Evolutionary conservation across 2,797 vertebrate genomes (phyloP).

Genomic region (Manis javanica): DNA sequence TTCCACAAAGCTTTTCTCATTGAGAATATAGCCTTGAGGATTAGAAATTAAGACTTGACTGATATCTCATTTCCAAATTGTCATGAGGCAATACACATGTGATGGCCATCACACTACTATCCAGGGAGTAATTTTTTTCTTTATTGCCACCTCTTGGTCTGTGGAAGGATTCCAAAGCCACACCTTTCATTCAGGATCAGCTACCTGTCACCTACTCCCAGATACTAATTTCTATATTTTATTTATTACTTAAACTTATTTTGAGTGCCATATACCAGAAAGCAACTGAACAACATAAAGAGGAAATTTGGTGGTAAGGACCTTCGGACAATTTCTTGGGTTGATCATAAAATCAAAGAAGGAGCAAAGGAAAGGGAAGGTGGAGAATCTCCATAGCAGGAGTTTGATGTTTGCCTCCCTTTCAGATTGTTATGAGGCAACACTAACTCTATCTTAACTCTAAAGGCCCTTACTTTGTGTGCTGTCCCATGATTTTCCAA

Average conservation of each 20-base stretch:
- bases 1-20: background rate
- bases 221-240: background rate
- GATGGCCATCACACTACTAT: background rate
- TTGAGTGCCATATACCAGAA: background rate
- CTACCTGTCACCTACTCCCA: background rate
- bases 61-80: too few species aligned
- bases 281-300: background rate
- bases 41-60: background rate
- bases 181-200: background rate
- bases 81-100: background rate
- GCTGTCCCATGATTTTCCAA: background rate
- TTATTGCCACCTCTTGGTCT: background rate
- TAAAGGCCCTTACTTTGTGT: background rate
- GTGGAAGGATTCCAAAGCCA: background rate
- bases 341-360: background rate
- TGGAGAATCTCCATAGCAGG: background rate
- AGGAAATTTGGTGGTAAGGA: background rate
- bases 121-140: background rate
- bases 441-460: background rate
- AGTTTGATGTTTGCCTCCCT: background rate
- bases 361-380: background rate
- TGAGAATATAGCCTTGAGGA: background rate
- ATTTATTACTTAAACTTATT: background rate
- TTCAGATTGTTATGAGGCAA: background rate
- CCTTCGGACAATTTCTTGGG: background rate